These are phyloP conservation scores for Nasonovia ribisnigri DNA, from an alignment of 2,888 invertebrate species.

Conservation along the genomic window DNA sequence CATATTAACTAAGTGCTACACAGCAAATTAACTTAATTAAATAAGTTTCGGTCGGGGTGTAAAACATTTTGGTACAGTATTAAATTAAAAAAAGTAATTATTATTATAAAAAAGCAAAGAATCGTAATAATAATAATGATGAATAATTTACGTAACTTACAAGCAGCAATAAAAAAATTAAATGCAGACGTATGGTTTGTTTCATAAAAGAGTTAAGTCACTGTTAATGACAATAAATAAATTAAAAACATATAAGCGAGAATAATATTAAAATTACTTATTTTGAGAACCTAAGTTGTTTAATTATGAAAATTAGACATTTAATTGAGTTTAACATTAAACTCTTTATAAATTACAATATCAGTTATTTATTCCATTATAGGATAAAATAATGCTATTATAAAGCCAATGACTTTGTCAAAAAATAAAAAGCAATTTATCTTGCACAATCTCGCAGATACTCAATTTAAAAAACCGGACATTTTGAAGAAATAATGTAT, in stretches of 20 bases:
- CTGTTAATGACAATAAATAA: background rate
- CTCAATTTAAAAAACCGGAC: background rate
- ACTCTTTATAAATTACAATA: background rate
- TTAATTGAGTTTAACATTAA: background rate
- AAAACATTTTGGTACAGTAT: background rate
- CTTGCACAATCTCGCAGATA: background rate
- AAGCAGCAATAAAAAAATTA: background rate
- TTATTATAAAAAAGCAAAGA: background rate
- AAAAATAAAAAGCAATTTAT: conserved; percentile 13
- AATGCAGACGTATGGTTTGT: background rate
- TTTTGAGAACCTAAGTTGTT: too few species aligned
- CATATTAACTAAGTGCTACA: background rate
- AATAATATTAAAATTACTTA: background rate
- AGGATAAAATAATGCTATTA: background rate
- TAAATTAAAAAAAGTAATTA: background rate
- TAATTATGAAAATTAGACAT: background rate
- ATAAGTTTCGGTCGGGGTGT: background rate
- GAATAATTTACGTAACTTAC: background rate
- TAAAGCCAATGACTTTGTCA: conserved; percentile 4
- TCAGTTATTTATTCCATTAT: background rate
- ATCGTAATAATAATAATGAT: background rate
- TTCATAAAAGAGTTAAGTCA: background rate
- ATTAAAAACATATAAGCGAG: background rate
- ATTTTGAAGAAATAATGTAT: background rate
- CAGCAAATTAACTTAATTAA: background rate